Base-by-base conservation (phyloP, 2,113 vertebrate species). In the Coreoperca whiteheadi region DNA sequence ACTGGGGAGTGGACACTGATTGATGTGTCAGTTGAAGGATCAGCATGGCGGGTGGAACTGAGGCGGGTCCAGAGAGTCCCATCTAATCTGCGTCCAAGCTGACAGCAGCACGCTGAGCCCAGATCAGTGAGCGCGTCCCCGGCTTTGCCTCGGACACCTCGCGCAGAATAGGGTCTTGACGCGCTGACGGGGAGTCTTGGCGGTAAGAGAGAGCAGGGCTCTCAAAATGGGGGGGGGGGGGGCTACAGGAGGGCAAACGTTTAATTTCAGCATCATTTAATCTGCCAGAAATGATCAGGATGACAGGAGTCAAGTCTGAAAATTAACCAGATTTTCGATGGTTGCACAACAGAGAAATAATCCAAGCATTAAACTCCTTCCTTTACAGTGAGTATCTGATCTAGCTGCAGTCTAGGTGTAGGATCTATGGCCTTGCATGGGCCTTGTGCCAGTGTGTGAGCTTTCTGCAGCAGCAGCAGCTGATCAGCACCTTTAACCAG, bases 11-110 rank as follows among this genome's bases (percentile, higher is more conserved):
- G 41, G 12, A 51, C 37, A 10, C 46, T 59, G 41, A 59, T 51
- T 2, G 4, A 37, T 72, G 43, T 32, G 61, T n/a, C 32, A 54
- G 57, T 54, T 53, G 23, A 68, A 28, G 73, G 75, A 54, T 46
- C 18, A 74, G 69, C n/a, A 51, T 71, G 39, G 51, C 2, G 10
- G 59, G 60, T 18, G 67, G 50, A 53, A 37, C 16, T n/a, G 54
- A 81, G 72, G 59, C 18, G 37, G 60, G 60, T 64, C 61, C 67
- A 73, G 63, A 57, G 67, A 72, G 37, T 70, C 64, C 18, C 30
- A 54, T 79, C 25, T 34, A 37, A 54, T 74, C 75, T 73, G 43
- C 53, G 34, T 60, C 74, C n/a, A 5, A 37, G 1, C 50, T 46
- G 43, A 9, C 63, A 67, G 41, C 68, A 34, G 66, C 66, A 50